phyloP scores from a whole-genome alignment of 1,140 invertebrate species.

The Halesus radiatus region DNA sequence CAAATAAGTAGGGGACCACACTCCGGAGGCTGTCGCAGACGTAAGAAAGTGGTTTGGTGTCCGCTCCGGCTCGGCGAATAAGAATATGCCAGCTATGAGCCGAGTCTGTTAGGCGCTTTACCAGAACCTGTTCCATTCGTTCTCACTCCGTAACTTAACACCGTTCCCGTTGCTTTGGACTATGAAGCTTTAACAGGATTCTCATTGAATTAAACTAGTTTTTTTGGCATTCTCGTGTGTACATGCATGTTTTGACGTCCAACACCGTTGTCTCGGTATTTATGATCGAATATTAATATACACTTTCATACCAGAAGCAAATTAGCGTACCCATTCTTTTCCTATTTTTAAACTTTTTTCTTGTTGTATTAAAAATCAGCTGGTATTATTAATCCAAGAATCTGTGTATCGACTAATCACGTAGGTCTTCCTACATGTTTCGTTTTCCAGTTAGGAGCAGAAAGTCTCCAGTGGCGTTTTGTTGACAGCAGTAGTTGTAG shows the following conservation, averaged over 20 bases:
- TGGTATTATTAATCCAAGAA: too few species aligned
- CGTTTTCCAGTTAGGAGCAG: too few species aligned
- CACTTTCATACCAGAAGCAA: too few species aligned
- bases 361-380: too few species aligned
- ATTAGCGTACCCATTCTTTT: too few species aligned
- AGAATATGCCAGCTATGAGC: conserved; percentile 18
- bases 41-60: conserved; percentile 39
- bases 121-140: conserved; percentile 47
- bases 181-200: conserved; percentile 36
- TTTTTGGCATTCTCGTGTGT: conserved; percentile 28
- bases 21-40: background rate
- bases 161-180: conserved; percentile 51
- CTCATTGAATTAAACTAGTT: conserved; percentile 42
- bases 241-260: conserved; percentile 6
- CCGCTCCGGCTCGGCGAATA: conserved; percentile 11
- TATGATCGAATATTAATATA: background rate
- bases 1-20: conserved; percentile 49
- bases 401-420: too few species aligned
- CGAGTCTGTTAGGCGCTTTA: background rate
- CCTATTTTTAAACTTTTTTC: too few species aligned
- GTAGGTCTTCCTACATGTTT: too few species aligned
- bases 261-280: background rate
- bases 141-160: conserved; percentile 51
- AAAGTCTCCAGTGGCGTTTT: too few species aligned
- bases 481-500: too few species aligned